These are phyloP conservation scores for Podarcis muralis DNA, from an alignment of 2,113 vertebrate genomes.

Conservation along the genomic window DNA sequence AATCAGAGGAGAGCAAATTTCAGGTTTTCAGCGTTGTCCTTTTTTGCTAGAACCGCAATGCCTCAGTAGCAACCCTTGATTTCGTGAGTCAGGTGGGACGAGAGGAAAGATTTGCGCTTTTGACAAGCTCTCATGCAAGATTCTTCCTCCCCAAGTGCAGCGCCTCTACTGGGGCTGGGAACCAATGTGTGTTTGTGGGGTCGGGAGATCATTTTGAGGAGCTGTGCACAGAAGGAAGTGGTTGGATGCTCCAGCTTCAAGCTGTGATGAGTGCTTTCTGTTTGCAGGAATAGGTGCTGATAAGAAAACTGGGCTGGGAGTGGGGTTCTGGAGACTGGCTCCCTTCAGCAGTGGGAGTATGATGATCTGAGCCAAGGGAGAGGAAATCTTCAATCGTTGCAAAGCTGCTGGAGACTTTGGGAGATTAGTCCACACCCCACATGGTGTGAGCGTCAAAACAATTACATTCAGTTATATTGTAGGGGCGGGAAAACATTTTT, in stretches of 20 bases:
- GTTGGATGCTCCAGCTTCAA: slow-evolving; percentile 62
- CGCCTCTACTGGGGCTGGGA: background rate
- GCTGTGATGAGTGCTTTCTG: slow-evolving; percentile 43
- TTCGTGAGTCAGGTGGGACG: background rate
- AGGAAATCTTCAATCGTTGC: background rate
- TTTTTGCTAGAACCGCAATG: no score
- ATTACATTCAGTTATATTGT: no score
- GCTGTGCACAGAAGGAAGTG: slow-evolving; percentile 64
- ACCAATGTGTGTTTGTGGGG: background rate
- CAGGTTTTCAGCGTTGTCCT: no score
- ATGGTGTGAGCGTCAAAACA: no score
- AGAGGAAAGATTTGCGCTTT: slow-evolving; percentile 31
- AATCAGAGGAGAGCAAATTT: background rate
- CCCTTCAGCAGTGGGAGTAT: background rate
- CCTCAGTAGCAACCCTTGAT: slow-evolving; percentile 31
- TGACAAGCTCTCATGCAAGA: slow-evolving; percentile 35
- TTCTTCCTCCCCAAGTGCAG: slow-evolving; percentile 42
- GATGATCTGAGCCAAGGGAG: background rate
- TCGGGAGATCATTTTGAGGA: slow-evolving; percentile 64
- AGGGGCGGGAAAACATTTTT: no score
- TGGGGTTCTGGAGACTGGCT: background rate
- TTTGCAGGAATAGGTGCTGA: background rate
- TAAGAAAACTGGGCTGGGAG: background rate
- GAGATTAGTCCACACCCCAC: background rate
- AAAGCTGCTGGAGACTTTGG: background rate